These are phyloP conservation scores for Gastrophryne carolinensis DNA, from an alignment of 2,797 vertebrate species.

Conservation along the genomic window DNA sequence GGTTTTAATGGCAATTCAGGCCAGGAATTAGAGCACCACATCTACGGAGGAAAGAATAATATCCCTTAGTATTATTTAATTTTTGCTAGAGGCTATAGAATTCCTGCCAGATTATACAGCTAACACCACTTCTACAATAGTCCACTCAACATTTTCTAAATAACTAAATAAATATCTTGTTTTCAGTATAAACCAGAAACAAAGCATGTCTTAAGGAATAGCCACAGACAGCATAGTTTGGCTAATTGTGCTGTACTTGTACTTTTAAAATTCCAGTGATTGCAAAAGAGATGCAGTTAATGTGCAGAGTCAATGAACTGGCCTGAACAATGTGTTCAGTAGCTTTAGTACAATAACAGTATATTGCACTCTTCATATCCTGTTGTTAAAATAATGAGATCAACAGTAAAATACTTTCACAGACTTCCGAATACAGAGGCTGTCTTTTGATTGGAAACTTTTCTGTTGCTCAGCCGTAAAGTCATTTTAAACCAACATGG, in stretches of 20 bases:
- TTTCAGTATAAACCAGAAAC: no score
- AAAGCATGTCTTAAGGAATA: neutral
- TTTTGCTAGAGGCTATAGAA: no score
- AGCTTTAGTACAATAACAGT: slow-evolving; percentile 19
- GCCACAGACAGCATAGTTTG: slow-evolving; percentile 12
- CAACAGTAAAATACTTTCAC: slow-evolving; percentile 14
- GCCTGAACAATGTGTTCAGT: slow-evolving; percentile 32
- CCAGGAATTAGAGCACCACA: no score
- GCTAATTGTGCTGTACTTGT: slow-evolving; percentile 34
- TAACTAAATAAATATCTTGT: no score
- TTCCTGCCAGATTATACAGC: no score
- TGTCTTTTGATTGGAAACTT: neutral
- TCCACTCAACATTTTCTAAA: no score
- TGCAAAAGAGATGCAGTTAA: slow-evolving; percentile 42
- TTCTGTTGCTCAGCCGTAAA: neutral
- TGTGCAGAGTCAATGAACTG: slow-evolving; percentile 25
- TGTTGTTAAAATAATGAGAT: slow-evolving; percentile 38
- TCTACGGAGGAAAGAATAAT: no score
- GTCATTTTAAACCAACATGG: neutral
- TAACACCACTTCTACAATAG: no score
- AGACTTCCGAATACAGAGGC: neutral
- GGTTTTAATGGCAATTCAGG: no score
- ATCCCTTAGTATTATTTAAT: no score
- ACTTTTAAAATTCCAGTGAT: slow-evolving; percentile 31
- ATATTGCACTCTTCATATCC: slow-evolving; percentile 26